phyloP scores from a whole-genome alignment of 2,113 vertebrate genomes.

The Charadrius vociferus region DNA sequence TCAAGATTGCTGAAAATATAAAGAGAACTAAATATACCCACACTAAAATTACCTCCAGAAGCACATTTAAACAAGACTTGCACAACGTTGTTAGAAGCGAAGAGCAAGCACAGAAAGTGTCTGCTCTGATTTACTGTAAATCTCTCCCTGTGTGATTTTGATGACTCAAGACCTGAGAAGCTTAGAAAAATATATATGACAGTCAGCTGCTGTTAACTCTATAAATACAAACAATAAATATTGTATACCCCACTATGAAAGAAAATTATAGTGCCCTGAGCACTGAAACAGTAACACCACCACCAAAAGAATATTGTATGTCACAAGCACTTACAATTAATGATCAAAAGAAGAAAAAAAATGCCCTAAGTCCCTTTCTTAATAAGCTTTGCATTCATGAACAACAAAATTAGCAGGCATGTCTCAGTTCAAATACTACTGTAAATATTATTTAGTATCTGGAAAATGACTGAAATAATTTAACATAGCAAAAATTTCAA shows the following conservation, averaged over 20 bases:
- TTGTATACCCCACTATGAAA: not conserved
- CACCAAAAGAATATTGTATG: not conserved
- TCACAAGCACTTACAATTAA: not conserved
- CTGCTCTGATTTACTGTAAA: slow-evolving; percentile 42
- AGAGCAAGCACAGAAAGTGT: not conserved
- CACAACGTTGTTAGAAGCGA: not conserved
- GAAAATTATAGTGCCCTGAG: not conserved
- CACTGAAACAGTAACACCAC: not conserved
- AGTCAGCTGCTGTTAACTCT: not conserved
- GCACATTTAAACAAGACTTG: not conserved
- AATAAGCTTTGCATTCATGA: not conserved
- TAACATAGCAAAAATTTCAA: not conserved
- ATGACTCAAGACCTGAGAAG: slow-evolving; percentile 22
- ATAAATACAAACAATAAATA: slow-evolving; percentile 47
- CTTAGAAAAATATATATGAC: slow-evolving; percentile 14
- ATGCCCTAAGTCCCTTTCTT: not conserved
- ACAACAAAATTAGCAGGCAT: not conserved
- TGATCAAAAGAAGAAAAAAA: not conserved
- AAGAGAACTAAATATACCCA: not conserved
- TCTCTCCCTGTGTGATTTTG: slow-evolving; percentile 30
- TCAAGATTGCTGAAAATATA: slow-evolving; percentile 5
- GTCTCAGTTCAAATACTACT: not conserved
- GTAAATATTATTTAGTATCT: not conserved
- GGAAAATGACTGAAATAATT: not conserved
- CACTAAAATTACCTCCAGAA: not conserved